phyloP scores from a whole-genome alignment of 1,140 invertebrate genomes.

The Anastrepha ludens region DNA sequence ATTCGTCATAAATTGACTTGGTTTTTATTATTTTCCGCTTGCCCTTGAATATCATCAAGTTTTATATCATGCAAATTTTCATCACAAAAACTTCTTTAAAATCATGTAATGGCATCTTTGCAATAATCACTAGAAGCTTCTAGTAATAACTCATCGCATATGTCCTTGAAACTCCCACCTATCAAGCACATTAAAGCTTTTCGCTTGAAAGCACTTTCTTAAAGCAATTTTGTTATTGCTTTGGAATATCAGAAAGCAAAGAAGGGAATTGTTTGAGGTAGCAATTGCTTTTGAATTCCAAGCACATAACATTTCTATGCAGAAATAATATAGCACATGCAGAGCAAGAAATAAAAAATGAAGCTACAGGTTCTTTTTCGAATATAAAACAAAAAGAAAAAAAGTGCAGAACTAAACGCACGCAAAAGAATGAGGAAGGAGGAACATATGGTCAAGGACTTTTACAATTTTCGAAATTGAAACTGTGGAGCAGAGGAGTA shows the following conservation, averaged over 20 bases:
- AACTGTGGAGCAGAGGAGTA: not conserved
- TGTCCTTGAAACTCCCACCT: slow-evolving; percentile 14
- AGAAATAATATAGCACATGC: not conserved
- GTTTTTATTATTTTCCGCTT: too few species aligned
- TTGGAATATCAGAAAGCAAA: not conserved
- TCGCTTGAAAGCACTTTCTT: not conserved
- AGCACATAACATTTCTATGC: not conserved
- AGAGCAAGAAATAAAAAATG: not conserved
- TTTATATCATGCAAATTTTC: too few species aligned
- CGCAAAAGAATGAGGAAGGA: not conserved
- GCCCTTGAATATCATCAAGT: too few species aligned
- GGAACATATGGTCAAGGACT: not conserved
- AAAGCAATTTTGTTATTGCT: not conserved
- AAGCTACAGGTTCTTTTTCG: slow-evolving; percentile 42
- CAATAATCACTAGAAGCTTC: not conserved
- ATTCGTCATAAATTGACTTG: too few species aligned
- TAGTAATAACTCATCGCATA: not conserved
- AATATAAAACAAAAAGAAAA: not conserved
- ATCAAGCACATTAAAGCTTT: not conserved
- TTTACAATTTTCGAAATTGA: not conserved
- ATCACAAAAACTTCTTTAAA: too few species aligned
- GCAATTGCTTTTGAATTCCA: not conserved
- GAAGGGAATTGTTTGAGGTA: not conserved
- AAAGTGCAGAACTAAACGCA: not conserved
- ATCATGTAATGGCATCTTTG: not conserved